These are phyloP conservation scores for Cryptophagus acutangulus DNA, from an alignment of 2,888 invertebrate genomes.

Conservation along the genomic window DNA sequence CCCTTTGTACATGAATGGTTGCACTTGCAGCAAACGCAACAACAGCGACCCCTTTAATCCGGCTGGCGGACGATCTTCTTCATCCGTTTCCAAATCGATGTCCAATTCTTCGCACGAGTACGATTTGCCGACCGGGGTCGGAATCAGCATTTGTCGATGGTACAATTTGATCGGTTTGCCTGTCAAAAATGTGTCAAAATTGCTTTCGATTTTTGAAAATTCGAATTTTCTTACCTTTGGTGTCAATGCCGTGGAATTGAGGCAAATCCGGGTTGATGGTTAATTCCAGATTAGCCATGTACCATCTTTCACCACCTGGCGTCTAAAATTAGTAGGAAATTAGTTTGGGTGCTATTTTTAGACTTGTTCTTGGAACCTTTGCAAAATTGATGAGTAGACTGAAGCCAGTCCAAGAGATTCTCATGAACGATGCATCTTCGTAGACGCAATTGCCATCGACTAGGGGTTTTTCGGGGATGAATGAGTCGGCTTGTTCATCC, in stretches of 20 bases:
- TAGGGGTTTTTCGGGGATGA: slow-evolving; percentile 68
- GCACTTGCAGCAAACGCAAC: slow-evolving; percentile 51
- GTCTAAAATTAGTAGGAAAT: slow-evolving; percentile 55
- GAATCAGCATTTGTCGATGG: slow-evolving; percentile 63
- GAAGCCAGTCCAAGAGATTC: slow-evolving; percentile 71
- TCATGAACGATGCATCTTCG: slow-evolving; percentile 67
- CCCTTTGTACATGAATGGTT: slow-evolving; percentile 84
- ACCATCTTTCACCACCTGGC: slow-evolving; percentile 86
- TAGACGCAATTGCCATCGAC: slow-evolving; percentile 71
- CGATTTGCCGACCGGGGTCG: slow-evolving; percentile 83
- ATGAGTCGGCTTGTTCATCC: slow-evolving; percentile 59
- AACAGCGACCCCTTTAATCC: slow-evolving; percentile 41
- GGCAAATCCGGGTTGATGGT: slow-evolving; percentile 58
- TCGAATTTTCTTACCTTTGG: slow-evolving; percentile 46
- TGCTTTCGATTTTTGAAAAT: slow-evolving; percentile 54
- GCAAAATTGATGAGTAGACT: slow-evolving; percentile 70
- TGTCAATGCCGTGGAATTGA: slow-evolving; percentile 39
- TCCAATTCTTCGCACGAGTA: slow-evolving; percentile 71
- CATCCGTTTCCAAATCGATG: slow-evolving; percentile 55
- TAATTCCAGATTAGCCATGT: slow-evolving; percentile 71
- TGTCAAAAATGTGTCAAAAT: slow-evolving; percentile 34
- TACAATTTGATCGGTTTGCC: slow-evolving; percentile 41
- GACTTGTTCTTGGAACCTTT: slow-evolving; percentile 55
- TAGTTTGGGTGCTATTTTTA: background rate
- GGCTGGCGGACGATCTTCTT: slow-evolving; percentile 39